Base-by-base conservation (phyloP, 1,140 invertebrate species). In the Lepidurus couesii region DNA sequence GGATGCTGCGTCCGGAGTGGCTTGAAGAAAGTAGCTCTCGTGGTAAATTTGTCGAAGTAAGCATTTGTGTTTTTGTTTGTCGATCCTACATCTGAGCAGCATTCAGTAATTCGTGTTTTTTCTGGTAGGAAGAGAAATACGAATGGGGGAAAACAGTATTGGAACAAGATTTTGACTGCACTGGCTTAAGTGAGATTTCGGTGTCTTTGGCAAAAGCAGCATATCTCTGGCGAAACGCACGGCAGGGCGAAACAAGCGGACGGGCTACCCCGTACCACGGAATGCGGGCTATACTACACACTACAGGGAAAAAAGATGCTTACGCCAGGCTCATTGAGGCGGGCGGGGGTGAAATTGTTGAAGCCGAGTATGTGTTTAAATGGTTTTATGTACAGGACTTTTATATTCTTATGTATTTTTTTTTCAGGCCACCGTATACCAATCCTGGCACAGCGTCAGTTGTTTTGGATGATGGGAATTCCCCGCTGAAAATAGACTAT, bases 1-100 rank as follows among this genome's bases (percentile, higher is more conserved):
- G 94, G 94, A 87, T 97, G 2, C 84, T 97, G 9, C 91, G 94
- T 83, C 88, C 90, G 1, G 89, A 89, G 0, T 97, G 95, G 83
- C 85, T 96, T 9, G 87, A 90, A 13, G 87, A 90, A 74, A 93
- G 90, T 77, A 83, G 88, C 24, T 74, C 47, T 78, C 87, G 87
- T 16, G 89, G 89, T 0, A 82, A 82, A 77, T 95, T 96, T 82
- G 82, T 95, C 7, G 84, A 90, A 82, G 91, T 92, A 81, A 85
- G 87, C 87, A 76, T 42, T 80, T 80, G 79, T 73, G 24, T 44
- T 45, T 42, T 26, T 44, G 0, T 78, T 73, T 78, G 42, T 45
- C 74, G 34, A 53, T 42, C 80, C 75, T 10, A 34, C 34, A 34
- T 34, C 2, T 34, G 4, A 34, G 4, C 34, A 34, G 34, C 34